Base-by-base conservation (phyloP, 1,140 invertebrate genomes). In the Cherax quadricarinatus region DNA sequence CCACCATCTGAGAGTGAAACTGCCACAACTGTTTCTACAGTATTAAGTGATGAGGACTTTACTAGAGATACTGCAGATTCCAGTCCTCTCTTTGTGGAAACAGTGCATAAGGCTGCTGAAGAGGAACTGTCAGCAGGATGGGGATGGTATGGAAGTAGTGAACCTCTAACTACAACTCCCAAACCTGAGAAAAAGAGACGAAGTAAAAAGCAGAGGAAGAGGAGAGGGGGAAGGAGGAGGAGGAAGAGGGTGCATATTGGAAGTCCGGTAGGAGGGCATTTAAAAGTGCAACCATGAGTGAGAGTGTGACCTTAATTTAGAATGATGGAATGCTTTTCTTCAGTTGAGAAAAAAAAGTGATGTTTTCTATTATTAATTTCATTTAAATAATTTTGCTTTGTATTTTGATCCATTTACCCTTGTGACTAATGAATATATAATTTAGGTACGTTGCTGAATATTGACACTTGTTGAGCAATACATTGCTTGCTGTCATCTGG, bases 141-240 rank as follows among this genome's bases (percentile, higher is more conserved):
- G 90, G 90, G 90, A 14, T 91, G 90, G 90, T 87, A 86, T 73
- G 84, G 85, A 18, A 91, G 21, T 24, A 21, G n/a, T 14, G 84
- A 80, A 21, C 75, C 75, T 4, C 18, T 48, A 24, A n/a, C 70
- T 14, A 80, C 83, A 5, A 85, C 89, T 51, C 30, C 85, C 48
- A 86, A 86, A 53, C 48, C 73, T 62, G 18, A 79, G 57, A 91
- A 86, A 60, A 90, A 60, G 60, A 89, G 60, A 51, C 21, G 73
- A 48, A 88, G 86, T n/a, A 92, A 84, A 70, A 88, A 81, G 73
- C n/a, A 88, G 86, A 88, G 66, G 86, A 92, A 84, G 78, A 86
- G 53, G 14, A 79, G 66, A 48, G 73, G 80, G 86, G 51, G 24
- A n/a, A 81, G 78, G 66, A 82, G 57, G 49, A 92, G 81, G 79